These are phyloP conservation scores for Oostethus manadensis DNA, from an alignment of 2,113 vertebrate species.

Conservation along the genomic window DNA sequence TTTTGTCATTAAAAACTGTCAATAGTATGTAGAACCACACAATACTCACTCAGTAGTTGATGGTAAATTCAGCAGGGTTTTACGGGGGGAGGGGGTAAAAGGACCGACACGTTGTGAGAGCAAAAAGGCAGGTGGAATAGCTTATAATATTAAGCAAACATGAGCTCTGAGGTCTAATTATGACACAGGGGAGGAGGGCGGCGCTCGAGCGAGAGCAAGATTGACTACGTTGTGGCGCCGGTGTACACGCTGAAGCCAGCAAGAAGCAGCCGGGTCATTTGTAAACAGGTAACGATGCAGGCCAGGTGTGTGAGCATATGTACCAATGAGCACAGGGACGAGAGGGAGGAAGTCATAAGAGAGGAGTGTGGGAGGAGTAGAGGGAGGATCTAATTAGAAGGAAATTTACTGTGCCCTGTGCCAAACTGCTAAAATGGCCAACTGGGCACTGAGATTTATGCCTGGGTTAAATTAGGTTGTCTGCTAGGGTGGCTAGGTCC, in stretches of 20 bases:
- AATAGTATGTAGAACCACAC: not conserved
- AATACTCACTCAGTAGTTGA: not conserved
- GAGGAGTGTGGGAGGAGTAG: conserved; percentile 53
- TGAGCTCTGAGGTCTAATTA: conserved; percentile 98
- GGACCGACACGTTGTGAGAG: not conserved
- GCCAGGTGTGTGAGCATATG: conserved; percentile 92
- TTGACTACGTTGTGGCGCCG: conserved; percentile 41
- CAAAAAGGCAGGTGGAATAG: conserved; percentile 83
- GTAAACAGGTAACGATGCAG: conserved; percentile 90
- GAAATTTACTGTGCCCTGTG: conserved; percentile 65
- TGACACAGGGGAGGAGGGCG: conserved; percentile 86
- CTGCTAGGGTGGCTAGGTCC: conserved; percentile 51
- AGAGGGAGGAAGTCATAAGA: conserved; percentile 45
- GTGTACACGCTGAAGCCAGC: conserved; percentile 96
- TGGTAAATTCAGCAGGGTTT: not conserved
- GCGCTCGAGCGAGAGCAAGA: conserved; percentile 46
- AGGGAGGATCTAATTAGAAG: conserved; percentile 67
- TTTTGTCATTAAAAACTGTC: not conserved
- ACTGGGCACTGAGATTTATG: conserved; percentile 68
- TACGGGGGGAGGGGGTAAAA: conserved; percentile 12
- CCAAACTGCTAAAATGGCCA: conserved; percentile 70
- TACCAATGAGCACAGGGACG: conserved; percentile 55
- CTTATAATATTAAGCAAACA: conserved; percentile 84
- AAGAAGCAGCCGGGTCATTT: conserved; percentile 94
- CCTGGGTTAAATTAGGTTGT: conserved; percentile 66